These are phyloP conservation scores for Zaprionus ghesquierei DNA, from an alignment of 1,140 invertebrate genomes.

Conservation along the genomic window DNA sequence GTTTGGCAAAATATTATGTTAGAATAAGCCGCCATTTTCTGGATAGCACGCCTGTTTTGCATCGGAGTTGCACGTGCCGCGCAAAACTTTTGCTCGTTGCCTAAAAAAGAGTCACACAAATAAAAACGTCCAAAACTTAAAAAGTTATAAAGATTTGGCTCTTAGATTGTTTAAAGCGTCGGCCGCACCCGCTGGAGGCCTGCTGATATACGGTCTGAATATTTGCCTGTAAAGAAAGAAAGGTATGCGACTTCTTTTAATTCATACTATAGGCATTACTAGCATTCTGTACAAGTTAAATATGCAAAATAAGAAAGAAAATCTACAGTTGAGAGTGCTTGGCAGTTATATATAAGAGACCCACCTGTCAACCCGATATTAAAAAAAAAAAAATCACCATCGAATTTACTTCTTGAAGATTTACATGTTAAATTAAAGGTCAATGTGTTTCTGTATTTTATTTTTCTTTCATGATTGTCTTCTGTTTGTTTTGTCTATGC, in stretches of 20 bases:
- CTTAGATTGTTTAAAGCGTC: conserved; percentile 30
- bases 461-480: no score
- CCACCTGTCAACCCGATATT: no score
- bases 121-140: conserved; percentile 35
- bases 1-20: conserved; percentile 78
- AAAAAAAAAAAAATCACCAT: no score
- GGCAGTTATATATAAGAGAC: no score
- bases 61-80: conserved; percentile 49
- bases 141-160: conserved; percentile 75
- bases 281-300: conserved; percentile 5
- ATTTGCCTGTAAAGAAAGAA: conserved; percentile 20
- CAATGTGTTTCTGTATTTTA: no score
- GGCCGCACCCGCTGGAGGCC: conserved; percentile 50
- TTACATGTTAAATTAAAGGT: no score
- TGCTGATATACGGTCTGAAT: conserved; percentile 62
- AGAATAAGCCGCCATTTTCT: conserved; percentile 49
- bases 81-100: conserved; percentile 57
- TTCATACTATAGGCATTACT: neutral
- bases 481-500: no score
- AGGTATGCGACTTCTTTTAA: conserved; percentile 27
- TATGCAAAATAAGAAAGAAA: no score
- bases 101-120: neutral
- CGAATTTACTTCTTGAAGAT: no score
- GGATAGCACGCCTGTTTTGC: conserved; percentile 54
- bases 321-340: no score